Percentiles rank a stretch among this genome's conserved stretches.
Conservation (phyloP, 2,888 invertebrate species). For the Ischnura elegans region DNA sequence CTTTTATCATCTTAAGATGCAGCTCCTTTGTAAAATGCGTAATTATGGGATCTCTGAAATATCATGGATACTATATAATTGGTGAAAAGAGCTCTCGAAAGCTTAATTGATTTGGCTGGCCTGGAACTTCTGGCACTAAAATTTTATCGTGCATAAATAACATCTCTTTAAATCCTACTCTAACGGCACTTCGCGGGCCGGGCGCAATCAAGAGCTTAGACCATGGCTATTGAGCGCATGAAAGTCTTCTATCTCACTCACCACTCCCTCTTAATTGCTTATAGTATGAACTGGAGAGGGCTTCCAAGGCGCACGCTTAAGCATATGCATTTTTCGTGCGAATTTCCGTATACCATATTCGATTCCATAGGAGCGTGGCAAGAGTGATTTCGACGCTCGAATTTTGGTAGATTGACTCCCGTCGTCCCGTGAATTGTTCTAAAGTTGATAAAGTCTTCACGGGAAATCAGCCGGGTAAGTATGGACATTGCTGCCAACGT, state of each 20-base stretch:
- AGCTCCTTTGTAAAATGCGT: neutral
- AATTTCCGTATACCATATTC: too few relatives aligned
- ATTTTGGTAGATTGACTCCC: slow-evolving; percentile 27
- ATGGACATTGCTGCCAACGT: too few relatives aligned
- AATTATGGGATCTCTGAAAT: neutral
- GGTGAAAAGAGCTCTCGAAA: neutral
- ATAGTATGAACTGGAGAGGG: slow-evolving; percentile 19
- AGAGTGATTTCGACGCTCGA: slow-evolving; percentile 38
- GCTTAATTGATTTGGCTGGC: neutral
- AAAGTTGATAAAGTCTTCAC: too few relatives aligned
- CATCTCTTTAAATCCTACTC: neutral
- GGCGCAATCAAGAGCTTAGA: slow-evolving; percentile 44
- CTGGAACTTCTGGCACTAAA: neutral
- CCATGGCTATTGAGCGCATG: slow-evolving; percentile 47
- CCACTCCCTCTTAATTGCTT: slow-evolving; percentile 55
- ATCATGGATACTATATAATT: neutral
- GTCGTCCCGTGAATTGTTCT: neutral
- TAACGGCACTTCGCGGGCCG: neutral
- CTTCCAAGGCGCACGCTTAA: slow-evolving; percentile 50
- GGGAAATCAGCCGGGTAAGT: too few relatives aligned
- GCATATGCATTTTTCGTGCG: neutral
- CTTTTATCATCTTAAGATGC: too few relatives aligned
- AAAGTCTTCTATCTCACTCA: slow-evolving; percentile 29
- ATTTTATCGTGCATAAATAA: slow-evolving; percentile 50
- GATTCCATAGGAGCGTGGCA: neutral